Base-by-base conservation (phyloP, 2,888 invertebrate species). In the Baccha elongata region DNA sequence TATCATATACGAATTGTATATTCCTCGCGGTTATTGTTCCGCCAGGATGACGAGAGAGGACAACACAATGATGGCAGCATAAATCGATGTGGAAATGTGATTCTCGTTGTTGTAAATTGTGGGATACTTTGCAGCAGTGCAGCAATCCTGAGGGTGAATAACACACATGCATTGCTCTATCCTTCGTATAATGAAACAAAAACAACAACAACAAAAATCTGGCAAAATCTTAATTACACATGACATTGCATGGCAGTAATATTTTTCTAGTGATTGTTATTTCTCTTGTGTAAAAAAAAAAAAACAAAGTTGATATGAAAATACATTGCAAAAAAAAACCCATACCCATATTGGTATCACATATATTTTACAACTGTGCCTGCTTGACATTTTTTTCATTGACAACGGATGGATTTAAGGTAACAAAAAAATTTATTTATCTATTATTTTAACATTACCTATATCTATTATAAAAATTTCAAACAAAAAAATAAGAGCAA, bases 151-250 rank as follows among this genome's bases (percentile, higher is more conserved):
- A 23, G 26, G 58, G 40, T 58, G 40, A 58, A 58, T 58, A 58
- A 26, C 55, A 40, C n/a, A 11, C 52, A 11, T 32, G 35, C 32
- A 19, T 35, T 2, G 8, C 53, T 29, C 11, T 8, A n/a, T 1
- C 3, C 52, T 10, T 21, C 1, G 23, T 60, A 21, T 48, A 50
- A 48, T 50, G 44, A 29, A 29, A 72, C 48, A 78, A 69, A 80
- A 69, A 74, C 44, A 52, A n/a, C n/a, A n/a, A n/a, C n/a, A n/a
- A n/a, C n/a, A 32, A 58, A 74, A 80, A 80, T 72, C 72, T 71
- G 62, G 46, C 23, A 15, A 75, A 83, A 83, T 83, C 83, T 83
- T 83, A 83, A 83, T 83, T 78, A 83, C 83, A 73, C 67, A 68
- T 83, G 83, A 83, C 83, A 83, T 64, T 83, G 52, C 53, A 67